Base-by-base conservation (phyloP, 2,113 vertebrate genomes). In the Heterocephalus glaber region DNA sequence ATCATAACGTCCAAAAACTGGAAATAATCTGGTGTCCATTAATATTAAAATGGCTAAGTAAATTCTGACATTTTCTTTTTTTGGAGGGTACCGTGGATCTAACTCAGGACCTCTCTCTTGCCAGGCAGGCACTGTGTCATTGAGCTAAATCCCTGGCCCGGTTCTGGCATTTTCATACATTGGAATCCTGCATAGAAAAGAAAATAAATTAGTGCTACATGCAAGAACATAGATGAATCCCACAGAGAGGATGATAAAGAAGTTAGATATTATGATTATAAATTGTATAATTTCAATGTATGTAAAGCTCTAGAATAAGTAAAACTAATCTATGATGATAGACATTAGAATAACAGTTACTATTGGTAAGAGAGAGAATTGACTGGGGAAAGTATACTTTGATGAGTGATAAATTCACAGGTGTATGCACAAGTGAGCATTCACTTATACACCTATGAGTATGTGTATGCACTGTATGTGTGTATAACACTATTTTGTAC, bases 1-100 rank as follows among this genome's bases (percentile, higher is more conserved):
- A 61, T 89, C 56, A 65, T 56, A 61, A 58, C 14, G 70, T 24
- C 17, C 8, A 28, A 83, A 89, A 80, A 22, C 26, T 52, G 19
- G 35, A 93, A 90, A 61, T 83, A 95, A 79, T 66, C 17, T 2
- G 47, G 49, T 83, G 38, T 70, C 12, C 4, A 38, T 47, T 11
- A 77, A 87, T 38, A 76, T n/a, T 83, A 95, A 90, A 68, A 95
- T 35, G 11, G 54, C 44, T 49, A 70, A 77, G 44, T 65, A 79
- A 79, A 47, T 58, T 56, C 1, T 83, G 30, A 1, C 52, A 66
- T 65, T 58, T 81, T 81, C 65, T 49, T n/a, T n/a, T n/a, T n/a
- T n/a, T n/a, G n/a, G n/a, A n/a, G n/a, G 47, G 9, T 49, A 49
- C 47, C 47, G 9, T 49, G 47, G 47, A 49, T 49, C 47, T 6